Conservation (phyloP, 2,113 vertebrate species). For the pig (Sus scrofa) region T2T-Sscrofa CM000813.6:15318001-15318500, state of each 20-base stretch:
- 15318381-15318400: background rate
- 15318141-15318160: background rate
- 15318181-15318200: background rate
- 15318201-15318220: background rate
- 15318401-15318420: background rate
- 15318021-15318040: too few relatives aligned
- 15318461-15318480: background rate
- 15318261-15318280: background rate
- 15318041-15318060: background rate
- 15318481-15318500: background rate
- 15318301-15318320: background rate
- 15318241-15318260: background rate
- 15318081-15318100: too few relatives aligned
- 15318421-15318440: background rate
- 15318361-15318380: background rate
- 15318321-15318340: background rate
- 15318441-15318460: background rate
- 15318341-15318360: background rate
- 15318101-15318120: accelerated
- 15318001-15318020: too few relatives aligned
- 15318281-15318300: background rate
- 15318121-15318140: background rate
- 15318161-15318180: background rate
- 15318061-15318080: accelerated
- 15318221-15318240: background rate